Percentiles rank a stretch among this genome's conserved stretches.
phyloP scores from a whole-genome alignment of 2,888 invertebrate species.

The Deroplatys truncata region DNA sequence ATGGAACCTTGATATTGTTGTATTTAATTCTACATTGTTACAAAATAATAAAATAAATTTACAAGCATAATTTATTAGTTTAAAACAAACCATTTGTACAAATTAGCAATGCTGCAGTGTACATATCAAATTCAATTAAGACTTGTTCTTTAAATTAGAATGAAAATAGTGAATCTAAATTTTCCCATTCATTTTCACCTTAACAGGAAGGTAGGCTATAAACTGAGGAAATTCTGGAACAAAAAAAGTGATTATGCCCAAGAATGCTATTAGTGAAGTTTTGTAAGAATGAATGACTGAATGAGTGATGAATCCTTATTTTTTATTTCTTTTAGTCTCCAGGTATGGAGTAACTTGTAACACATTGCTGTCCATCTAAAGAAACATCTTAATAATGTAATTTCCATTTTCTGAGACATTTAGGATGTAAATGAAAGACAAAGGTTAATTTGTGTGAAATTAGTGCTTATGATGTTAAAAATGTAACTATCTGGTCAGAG shows the following conservation, averaged over 20 bases:
- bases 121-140: background rate
- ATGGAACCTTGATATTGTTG: background rate
- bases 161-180: background rate
- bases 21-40: too few relatives aligned
- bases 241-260: background rate
- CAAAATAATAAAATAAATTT: too few relatives aligned
- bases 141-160: background rate
- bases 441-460: background rate
- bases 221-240: background rate
- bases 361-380: background rate
- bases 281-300: too few relatives aligned
- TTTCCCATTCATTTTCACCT: too few relatives aligned
- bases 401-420: background rate
- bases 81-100: background rate
- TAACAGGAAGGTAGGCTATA: background rate
- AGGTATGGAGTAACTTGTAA: background rate
- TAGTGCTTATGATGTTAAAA: background rate
- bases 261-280: background rate
- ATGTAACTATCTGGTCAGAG: background rate
- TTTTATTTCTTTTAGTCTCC: too few relatives aligned
- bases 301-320: background rate
- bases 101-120: background rate
- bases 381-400: background rate
- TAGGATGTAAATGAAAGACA: too few relatives aligned
- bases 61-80: too few relatives aligned